These are phyloP conservation scores for Dicerorhinus sumatrensis DNA, from an alignment of 2,113 vertebrate species.

Conservation along the genomic window DNA sequence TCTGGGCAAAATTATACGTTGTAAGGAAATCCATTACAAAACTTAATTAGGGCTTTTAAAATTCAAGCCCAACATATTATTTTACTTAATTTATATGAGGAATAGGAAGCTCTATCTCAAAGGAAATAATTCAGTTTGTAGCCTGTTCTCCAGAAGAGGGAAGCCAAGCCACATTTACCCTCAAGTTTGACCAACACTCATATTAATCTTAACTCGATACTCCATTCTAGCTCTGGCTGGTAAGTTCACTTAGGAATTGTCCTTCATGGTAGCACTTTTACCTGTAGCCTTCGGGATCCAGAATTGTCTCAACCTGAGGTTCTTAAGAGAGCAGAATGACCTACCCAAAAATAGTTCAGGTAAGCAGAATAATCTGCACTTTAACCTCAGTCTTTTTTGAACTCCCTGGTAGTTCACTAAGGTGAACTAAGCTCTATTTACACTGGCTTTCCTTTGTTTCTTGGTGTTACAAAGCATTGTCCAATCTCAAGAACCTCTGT, in stretches of 20 bases:
- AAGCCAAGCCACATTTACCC: slow-evolving; percentile 35
- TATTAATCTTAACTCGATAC: slow-evolving; percentile 9
- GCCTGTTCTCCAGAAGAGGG: slow-evolving; percentile 30
- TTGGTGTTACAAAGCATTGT: slow-evolving; percentile 11
- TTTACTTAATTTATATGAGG: slow-evolving; percentile 65
- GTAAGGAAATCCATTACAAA: slow-evolving; percentile 58
- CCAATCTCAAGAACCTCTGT: neutral
- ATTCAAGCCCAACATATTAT: slow-evolving; percentile 61
- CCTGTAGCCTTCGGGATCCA: neutral
- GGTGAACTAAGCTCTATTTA: neutral
- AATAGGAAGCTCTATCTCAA: slow-evolving; percentile 57
- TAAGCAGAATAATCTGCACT: slow-evolving; percentile 21
- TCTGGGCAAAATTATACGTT: slow-evolving; percentile 70
- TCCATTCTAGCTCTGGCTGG: neutral
- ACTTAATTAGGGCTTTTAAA: slow-evolving; percentile 58
- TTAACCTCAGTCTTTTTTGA: neutral
- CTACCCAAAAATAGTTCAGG: neutral
- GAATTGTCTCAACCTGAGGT: neutral
- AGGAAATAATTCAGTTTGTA: slow-evolving; percentile 58
- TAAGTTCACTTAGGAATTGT: neutral
- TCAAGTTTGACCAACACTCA: slow-evolving; percentile 3
- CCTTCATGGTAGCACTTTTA: neutral
- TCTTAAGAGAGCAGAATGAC: neutral
- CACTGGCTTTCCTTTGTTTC: neutral
- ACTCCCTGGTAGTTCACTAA: neutral